Conservation (phyloP, 2,888 invertebrate species). For the Zelleria hepariella region DNA sequence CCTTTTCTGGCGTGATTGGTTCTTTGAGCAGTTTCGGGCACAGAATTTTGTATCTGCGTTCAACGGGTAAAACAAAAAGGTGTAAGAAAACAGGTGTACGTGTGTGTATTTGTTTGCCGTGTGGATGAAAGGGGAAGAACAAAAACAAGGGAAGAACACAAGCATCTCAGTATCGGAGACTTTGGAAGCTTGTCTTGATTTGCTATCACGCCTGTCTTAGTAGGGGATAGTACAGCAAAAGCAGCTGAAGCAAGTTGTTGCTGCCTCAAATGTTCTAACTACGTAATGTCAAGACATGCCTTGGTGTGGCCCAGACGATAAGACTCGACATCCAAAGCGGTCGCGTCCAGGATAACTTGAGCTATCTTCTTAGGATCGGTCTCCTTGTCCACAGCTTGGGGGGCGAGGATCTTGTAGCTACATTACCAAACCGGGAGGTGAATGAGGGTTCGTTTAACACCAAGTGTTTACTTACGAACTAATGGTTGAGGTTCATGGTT, state of each 20-base stretch:
- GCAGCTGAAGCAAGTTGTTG: constrained; percentile 37
- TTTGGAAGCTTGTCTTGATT: constrained; percentile 25
- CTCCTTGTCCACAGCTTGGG: constrained; percentile 84
- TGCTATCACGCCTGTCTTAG: constrained; percentile 44
- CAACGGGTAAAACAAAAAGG: constrained; percentile 45
- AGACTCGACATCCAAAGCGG: constrained; percentile 89
- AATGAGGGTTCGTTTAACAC: constrained; percentile 34
- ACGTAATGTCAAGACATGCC: constrained; percentile 78
- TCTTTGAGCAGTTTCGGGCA: constrained; percentile 90
- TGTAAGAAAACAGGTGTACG: constrained; percentile 40
- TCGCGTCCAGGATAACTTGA: constrained; percentile 83
- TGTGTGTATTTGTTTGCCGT: constrained; percentile 25
- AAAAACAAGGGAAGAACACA: constrained; percentile 36
- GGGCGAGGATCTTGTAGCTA: constrained; percentile 99
- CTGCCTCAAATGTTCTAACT: constrained; percentile 42
- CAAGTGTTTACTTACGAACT: not conserved
- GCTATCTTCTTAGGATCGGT: constrained; percentile 87
- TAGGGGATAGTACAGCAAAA: constrained; percentile 39
- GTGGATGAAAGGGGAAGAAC: constrained; percentile 20
- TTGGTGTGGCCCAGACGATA: constrained; percentile 99
- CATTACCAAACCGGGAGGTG: constrained; percentile 64
- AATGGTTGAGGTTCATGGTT: too few species aligned
- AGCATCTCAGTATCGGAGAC: constrained; percentile 39
- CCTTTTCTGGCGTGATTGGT: constrained; percentile 80
- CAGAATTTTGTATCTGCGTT: constrained; percentile 99